phyloP scores from a whole-genome alignment of 2,797 vertebrate genomes.

The Agapornis canus region DNA sequence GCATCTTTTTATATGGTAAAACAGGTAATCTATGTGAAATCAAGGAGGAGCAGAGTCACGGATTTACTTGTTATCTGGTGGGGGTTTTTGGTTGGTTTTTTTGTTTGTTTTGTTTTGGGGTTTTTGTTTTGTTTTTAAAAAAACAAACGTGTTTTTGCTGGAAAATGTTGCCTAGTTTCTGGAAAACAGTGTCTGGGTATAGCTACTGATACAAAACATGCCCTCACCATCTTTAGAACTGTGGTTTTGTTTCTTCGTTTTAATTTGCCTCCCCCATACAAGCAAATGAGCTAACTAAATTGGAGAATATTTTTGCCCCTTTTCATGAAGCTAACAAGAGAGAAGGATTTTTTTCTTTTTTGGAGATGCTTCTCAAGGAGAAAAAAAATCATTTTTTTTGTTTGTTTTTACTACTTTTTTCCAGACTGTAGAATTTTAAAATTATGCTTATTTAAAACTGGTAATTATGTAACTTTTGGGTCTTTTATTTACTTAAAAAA shows the following conservation, averaged over 20 bases:
- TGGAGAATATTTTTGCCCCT: background rate
- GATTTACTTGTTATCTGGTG: background rate
- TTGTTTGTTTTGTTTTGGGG: too few relatives aligned
- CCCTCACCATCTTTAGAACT: background rate
- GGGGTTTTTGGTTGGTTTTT: too few relatives aligned
- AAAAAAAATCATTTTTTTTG: background rate
- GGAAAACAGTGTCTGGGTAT: background rate
- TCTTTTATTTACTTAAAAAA: background rate
- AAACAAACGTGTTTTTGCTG: background rate
- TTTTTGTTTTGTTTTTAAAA: too few relatives aligned
- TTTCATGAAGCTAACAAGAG: background rate
- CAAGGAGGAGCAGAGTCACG: background rate
- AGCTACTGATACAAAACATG: background rate
- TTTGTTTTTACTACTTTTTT: background rate
- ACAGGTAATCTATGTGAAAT: background rate
- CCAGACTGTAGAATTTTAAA: background rate
- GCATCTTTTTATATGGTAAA: background rate
- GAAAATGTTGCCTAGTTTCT: background rate
- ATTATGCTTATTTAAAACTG: background rate
- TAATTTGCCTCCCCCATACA: fast-evolving
- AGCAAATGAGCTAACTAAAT: background rate
- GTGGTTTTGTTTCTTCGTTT: background rate
- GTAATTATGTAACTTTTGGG: background rate
- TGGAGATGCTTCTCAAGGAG: background rate
- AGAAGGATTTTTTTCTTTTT: background rate